Percentiles rank a stretch among this genome's conserved stretches.
Conservation (phyloP, 2,888 invertebrate species). For the Lycia hirtaria region DNA sequence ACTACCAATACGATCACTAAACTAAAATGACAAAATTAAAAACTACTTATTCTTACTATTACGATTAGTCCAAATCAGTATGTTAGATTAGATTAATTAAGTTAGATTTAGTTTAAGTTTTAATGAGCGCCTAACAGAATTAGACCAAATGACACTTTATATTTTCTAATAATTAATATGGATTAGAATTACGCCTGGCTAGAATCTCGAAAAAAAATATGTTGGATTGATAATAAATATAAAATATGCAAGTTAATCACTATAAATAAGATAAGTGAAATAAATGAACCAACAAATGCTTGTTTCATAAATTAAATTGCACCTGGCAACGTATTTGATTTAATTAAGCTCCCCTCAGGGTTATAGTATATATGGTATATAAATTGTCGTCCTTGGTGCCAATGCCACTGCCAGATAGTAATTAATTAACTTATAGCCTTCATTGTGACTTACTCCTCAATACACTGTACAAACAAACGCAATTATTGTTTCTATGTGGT, state of each 20-base stretch:
- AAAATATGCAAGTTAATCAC: too few relatives aligned
- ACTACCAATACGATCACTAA: too few relatives aligned
- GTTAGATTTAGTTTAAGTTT: too few relatives aligned
- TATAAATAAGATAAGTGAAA: neutral
- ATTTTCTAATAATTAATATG: too few relatives aligned
- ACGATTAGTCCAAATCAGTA: too few relatives aligned
- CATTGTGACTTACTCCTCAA: constrained; percentile 6
- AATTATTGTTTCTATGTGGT: constrained; percentile 12
- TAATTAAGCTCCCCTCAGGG: neutral
- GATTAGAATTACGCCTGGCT: neutral
- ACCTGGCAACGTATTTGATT: neutral
- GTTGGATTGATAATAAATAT: too few relatives aligned
- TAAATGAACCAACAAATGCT: neutral
- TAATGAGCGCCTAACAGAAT: too few relatives aligned
- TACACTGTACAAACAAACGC: constrained; percentile 8
- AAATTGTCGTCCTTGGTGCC: constrained; percentile 1
- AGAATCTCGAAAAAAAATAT: too few relatives aligned
- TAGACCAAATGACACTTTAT: too few relatives aligned
- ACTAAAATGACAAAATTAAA: too few relatives aligned
- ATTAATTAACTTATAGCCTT: constrained; percentile 15
- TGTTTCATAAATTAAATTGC: neutral
- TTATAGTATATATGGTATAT: neutral
- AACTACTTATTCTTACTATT: too few relatives aligned
- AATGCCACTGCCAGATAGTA: constrained; percentile 13
- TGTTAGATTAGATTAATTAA: too few relatives aligned